phyloP scores from a whole-genome alignment of 2,113 vertebrate genomes.

The Gobius niger region DNA sequence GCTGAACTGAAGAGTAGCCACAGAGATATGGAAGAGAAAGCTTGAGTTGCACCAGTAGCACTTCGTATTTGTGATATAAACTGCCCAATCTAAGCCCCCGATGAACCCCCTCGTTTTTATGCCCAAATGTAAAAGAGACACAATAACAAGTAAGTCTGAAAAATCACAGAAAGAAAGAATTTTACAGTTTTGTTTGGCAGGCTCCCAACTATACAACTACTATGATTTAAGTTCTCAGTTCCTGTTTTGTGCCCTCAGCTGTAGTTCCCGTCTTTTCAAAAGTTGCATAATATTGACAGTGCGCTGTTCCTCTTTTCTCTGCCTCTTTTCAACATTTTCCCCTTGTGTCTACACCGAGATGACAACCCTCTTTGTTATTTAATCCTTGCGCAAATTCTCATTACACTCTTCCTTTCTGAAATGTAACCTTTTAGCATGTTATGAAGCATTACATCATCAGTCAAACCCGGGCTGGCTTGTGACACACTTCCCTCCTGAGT shows the following conservation, averaged over 20 bases:
- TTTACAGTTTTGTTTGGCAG: background rate
- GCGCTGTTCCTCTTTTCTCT: background rate
- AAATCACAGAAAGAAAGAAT: background rate
- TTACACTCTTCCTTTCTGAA: background rate
- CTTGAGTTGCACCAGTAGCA: too few species aligned
- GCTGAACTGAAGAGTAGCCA: too few species aligned
- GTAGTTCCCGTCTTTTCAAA: background rate
- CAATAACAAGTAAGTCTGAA: background rate
- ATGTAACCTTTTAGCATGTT: background rate
- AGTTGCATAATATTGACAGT: background rate
- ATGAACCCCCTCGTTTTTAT: too few species aligned
- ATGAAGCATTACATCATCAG: background rate
- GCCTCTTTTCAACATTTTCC: background rate
- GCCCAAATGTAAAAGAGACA: too few species aligned
- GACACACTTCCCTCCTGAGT: constrained; percentile 13
- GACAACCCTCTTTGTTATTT: background rate
- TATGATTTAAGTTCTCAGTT: background rate
- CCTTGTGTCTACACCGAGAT: background rate
- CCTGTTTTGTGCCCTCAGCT: background rate
- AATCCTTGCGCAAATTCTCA: background rate
- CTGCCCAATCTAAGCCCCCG: too few species aligned
- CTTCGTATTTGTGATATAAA: too few species aligned
- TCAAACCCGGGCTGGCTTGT: constrained; percentile 4
- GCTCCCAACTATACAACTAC: background rate
- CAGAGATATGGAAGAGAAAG: too few species aligned